phyloP scores from a whole-genome alignment of 1,140 invertebrate genomes.

The Holcopasites calliopsidis region DNA sequence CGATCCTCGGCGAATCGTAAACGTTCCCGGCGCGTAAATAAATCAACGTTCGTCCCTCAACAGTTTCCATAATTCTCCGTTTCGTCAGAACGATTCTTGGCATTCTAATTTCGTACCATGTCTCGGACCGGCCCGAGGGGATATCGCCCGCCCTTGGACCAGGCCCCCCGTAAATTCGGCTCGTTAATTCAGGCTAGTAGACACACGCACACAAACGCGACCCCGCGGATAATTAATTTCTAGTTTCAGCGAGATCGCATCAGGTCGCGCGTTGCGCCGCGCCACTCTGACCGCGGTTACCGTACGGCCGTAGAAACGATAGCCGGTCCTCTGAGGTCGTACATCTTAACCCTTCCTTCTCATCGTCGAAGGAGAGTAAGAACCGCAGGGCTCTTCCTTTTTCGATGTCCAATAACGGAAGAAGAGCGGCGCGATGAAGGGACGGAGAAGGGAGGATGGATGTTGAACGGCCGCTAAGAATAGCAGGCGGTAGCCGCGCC shows the following conservation, averaged over 20 bases:
- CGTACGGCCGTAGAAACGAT: slow-evolving; percentile 31
- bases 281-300: slow-evolving; percentile 18
- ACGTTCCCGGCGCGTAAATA: not conserved
- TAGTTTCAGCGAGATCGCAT: slow-evolving; percentile 49
- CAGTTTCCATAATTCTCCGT: not conserved
- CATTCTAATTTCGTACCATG: slow-evolving; percentile 18
- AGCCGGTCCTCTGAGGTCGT: slow-evolving; percentile 36
- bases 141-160: not conserved
- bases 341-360: slow-evolving; percentile 24
- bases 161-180: slow-evolving; percentile 11
- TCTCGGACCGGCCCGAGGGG: not conserved
- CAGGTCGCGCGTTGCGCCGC: slow-evolving; percentile 38
- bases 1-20: not conserved
- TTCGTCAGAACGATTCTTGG: not conserved
- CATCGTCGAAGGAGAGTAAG: slow-evolving; percentile 6
- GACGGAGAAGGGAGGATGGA: slow-evolving; percentile 11
- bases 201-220: slow-evolving; percentile 31
- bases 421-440: slow-evolving; percentile 12
- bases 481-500: slow-evolving; percentile 62
- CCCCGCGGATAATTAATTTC: slow-evolving; percentile 56
- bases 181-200: slow-evolving; percentile 48
- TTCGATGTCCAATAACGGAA: slow-evolving; percentile 29
- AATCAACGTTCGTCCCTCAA: not conserved
- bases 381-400: slow-evolving; percentile 13
- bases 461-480: slow-evolving; percentile 55